A percentile compares a stretch with the other conserved stretches of the same genome.
phyloP scores from a whole-genome alignment of 2,888 invertebrate genomes.

The Tenthredo amoena region DNA sequence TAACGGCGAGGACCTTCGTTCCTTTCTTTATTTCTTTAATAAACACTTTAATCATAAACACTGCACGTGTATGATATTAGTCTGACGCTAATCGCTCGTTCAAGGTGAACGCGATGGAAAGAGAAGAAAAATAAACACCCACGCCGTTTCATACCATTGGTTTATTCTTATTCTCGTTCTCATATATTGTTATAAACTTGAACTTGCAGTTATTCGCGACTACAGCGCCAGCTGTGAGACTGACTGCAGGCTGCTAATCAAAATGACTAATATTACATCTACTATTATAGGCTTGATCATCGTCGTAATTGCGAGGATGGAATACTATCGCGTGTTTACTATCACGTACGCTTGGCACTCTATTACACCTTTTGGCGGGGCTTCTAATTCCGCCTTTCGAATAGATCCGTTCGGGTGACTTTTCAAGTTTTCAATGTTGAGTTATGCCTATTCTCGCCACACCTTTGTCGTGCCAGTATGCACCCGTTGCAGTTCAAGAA shows the following conservation, averaged over 20 bases:
- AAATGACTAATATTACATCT: neutral
- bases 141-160: neutral
- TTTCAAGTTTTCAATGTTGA: neutral
- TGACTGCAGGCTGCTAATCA: neutral
- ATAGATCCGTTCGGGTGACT: neutral
- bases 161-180: neutral
- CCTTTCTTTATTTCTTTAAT: neutral
- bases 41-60: neutral
- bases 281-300: neutral
- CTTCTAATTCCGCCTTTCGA: neutral
- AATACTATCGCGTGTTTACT: neutral
- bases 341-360: neutral
- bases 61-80: neutral
- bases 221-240: neutral
- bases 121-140: neutral
- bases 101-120: neutral
- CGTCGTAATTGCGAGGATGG: neutral
- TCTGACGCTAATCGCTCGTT: neutral
- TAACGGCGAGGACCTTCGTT: neutral
- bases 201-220: neutral
- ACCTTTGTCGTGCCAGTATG: neutral
- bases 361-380: neutral
- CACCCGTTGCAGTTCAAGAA: neutral
- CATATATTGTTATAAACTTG: neutral
- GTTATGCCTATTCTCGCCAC: neutral